These are phyloP conservation scores for Dolomedes plantarius DNA, from an alignment of 2,888 invertebrate genomes.

Conservation along the genomic window DNA sequence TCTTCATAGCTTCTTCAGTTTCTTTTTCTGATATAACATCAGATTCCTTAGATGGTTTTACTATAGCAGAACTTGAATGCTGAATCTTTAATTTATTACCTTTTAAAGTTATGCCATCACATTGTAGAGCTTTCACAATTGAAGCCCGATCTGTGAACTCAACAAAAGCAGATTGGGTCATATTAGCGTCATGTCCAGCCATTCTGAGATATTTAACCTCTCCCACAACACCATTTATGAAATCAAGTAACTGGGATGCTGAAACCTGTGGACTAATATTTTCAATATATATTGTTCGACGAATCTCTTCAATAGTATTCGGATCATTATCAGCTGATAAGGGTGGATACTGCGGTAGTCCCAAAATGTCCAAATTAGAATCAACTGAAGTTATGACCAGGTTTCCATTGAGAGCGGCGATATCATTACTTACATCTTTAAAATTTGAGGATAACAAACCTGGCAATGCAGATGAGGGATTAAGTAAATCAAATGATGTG, in stretches of 20 bases:
- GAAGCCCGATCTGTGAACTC: constrained; percentile 62
- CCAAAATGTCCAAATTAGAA: constrained; percentile 60
- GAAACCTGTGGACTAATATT: constrained; percentile 60
- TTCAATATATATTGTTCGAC: constrained; percentile 63
- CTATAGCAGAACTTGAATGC: constrained; percentile 60
- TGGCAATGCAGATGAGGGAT: constrained; percentile 54
- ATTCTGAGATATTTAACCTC: constrained; percentile 62
- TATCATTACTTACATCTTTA: constrained; percentile 65
- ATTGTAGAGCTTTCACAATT: constrained; percentile 60
- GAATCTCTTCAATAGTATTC: constrained; percentile 63
- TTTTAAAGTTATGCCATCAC: constrained; percentile 66
- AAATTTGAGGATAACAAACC: constrained; percentile 49
- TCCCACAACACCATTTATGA: constrained; percentile 61
- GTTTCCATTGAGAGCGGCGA: constrained; percentile 62
- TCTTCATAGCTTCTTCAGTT: constrained; percentile 64
- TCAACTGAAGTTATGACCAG: constrained; percentile 61
- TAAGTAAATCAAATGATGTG: constrained; percentile 47
- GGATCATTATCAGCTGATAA: constrained; percentile 64
- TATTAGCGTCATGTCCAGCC: constrained; percentile 52
- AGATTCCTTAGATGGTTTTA: constrained; percentile 55
- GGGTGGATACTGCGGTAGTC: constrained; percentile 60
- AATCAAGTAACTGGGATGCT: constrained; percentile 56
- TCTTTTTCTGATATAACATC: constrained; percentile 63
- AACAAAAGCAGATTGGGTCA: constrained; percentile 62
- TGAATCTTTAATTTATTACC: constrained; percentile 49